phyloP scores from a whole-genome alignment of 2,797 vertebrate genomes.

The Cynopterus sphinx region DNA sequence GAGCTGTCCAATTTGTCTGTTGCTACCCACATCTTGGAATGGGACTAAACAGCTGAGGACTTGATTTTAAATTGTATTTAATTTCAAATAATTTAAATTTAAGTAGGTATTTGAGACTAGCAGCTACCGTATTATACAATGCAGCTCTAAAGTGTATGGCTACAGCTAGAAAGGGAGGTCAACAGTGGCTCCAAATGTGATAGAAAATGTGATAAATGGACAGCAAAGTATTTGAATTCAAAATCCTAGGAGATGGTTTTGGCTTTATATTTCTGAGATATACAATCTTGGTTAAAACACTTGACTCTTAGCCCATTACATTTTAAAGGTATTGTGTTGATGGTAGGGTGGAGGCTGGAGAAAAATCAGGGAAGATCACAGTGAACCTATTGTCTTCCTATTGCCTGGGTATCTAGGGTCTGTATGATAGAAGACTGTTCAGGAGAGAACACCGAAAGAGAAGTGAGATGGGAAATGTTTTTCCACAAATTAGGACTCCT shows the following conservation, averaged over 20 bases:
- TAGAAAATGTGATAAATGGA: not conserved
- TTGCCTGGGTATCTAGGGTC: not conserved
- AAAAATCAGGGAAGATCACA: not conserved
- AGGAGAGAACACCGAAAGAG: not conserved
- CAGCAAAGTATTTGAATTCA: not conserved
- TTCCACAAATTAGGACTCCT: not conserved
- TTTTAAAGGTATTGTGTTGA: not conserved
- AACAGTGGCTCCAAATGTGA: not conserved
- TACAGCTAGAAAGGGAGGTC: not conserved
- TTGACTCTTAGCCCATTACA: not conserved
- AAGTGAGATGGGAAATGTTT: not conserved
- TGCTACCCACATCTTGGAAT: not conserved
- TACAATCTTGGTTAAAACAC: not conserved
- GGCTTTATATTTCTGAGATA: not conserved
- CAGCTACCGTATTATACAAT: not conserved
- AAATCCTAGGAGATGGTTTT: not conserved
- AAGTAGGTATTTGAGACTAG: not conserved
- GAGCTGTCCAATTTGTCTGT: not conserved
- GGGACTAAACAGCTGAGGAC: not conserved
- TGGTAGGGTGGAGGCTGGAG: not conserved
- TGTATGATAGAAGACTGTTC: not conserved
- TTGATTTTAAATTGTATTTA: slow-evolving; percentile 3
- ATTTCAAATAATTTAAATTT: slow-evolving; percentile 16
- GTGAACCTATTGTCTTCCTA: not conserved
- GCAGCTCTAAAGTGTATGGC: not conserved